Percentiles rank a stretch among this genome's conserved stretches.
These are phyloP conservation scores for Mesocricetus auratus DNA, from an alignment of 2,113 vertebrate species.

Conservation along the genomic window DNA sequence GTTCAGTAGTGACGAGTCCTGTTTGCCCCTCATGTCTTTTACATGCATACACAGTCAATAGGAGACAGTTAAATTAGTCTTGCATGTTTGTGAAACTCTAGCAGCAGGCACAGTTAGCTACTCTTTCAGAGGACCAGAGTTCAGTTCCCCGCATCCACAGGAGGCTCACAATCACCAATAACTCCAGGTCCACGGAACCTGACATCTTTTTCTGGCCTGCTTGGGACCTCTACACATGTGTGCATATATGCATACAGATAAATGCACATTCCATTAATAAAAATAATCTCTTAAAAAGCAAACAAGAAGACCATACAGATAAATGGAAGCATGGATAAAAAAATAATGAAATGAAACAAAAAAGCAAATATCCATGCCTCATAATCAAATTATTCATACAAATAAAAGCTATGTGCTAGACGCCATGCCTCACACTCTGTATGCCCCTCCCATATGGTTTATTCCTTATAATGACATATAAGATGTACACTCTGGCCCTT, in stretches of 20 bases:
- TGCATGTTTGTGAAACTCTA: neutral
- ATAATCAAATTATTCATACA: conserved; percentile 45
- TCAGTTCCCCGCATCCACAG: neutral
- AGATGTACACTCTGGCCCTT: neutral
- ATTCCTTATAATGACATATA: neutral
- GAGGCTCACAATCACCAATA: neutral
- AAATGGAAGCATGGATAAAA: neutral
- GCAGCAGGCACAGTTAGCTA: neutral
- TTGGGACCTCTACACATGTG: neutral
- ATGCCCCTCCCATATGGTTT: neutral
- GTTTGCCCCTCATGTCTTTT: neutral
- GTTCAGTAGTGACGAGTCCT: neutral
- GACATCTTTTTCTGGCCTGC: neutral
- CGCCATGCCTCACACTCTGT: neutral
- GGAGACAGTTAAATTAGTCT: neutral
- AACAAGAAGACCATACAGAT: neutral
- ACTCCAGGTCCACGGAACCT: neutral
- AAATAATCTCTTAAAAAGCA: neutral
- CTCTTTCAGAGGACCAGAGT: neutral
- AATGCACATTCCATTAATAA: neutral
- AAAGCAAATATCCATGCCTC: neutral
- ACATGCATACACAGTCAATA: neutral
- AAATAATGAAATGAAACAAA: neutral
- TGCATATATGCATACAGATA: neutral
- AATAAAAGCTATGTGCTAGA: neutral